phyloP scores from a whole-genome alignment of 2,113 vertebrate species.

The Caretta caretta region DNA sequence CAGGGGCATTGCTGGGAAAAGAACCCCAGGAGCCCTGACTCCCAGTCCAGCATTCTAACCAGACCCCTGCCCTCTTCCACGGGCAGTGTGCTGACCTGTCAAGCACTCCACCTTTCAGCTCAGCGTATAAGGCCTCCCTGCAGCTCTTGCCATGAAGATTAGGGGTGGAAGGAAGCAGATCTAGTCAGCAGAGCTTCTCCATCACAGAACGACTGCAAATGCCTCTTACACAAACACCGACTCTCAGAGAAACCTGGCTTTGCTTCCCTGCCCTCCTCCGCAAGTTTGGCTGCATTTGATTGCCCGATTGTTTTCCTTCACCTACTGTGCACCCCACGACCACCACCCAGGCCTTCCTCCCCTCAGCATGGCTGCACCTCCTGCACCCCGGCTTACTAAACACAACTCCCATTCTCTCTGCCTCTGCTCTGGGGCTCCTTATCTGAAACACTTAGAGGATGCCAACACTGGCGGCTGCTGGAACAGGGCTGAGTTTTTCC shows the following conservation, averaged over 20 bases:
- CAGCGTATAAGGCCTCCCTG: background rate
- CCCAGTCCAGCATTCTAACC: accelerated
- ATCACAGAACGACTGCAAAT: background rate
- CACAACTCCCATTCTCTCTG: background rate
- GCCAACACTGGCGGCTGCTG: background rate
- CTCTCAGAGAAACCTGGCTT: accelerated
- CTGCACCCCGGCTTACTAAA: background rate
- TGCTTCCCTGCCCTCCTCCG: no score
- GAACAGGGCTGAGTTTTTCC: background rate
- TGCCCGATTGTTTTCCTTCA: background rate
- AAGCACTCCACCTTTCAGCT: background rate
- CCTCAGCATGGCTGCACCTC: background rate
- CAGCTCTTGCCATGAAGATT: background rate
- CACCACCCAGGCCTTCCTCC: background rate
- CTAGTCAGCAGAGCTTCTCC: background rate
- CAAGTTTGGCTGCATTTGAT: background rate
- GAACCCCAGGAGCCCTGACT: background rate
- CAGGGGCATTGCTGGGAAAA: background rate
- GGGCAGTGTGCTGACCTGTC: background rate
- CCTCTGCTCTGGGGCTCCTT: conserved; percentile 9
- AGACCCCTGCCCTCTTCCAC: background rate
- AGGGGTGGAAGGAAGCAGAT: background rate
- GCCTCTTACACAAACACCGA: accelerated
- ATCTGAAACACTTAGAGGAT: conserved; percentile 10
- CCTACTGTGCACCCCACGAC: background rate